Base-by-base conservation (phyloP, 2,888 invertebrate species). In the Amiota communis region DNA sequence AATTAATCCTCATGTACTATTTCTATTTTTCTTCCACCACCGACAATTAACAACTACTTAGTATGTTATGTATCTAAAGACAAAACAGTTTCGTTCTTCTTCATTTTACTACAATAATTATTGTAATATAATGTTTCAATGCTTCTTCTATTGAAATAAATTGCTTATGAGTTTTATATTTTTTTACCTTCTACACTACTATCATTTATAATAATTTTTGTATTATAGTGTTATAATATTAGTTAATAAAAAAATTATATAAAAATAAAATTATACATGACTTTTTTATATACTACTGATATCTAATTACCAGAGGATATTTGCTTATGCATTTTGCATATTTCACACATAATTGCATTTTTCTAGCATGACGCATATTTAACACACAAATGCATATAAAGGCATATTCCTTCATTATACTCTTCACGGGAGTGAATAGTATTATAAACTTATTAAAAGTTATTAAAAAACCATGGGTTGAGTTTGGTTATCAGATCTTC, bases 191-290 rank as follows among this genome's bases (percentile, higher is more conserved):
- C 79, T 81, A 78, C 72, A 23, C 76, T 78, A 76, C 78, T 78
- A 76, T 77, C 76, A 78, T 78, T 73, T 76, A 74, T 79, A 2
- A 61, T 13, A 63, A 78, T 79, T 79, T 78, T 83, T 86, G 86
- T 86, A 86, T 86, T 86, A 86, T 86, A 86, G 79, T 77, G 80
- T 81, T 86, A 80, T 86, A 80, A 81, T 81, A 68, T 76, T 80
- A 82, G 86, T 77, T 79, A 82, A 84, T 82, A 78, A 81, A 78
- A 51, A 76, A 81, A 77, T 72, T 73, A 63, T 70, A 73, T 59
- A 63, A 74, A 36, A 36, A 36, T 6, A 36, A 36, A 2, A 36
- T 4, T 36, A 36, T 36, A 36, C 4, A 6, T 36, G 36, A 36
- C 6, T 36, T 36, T 6, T 36, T 36, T 36, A 36, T 36, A 6